phyloP scores from a whole-genome alignment of 2,888 invertebrate genomes.

The Tortrix viridana region DNA sequence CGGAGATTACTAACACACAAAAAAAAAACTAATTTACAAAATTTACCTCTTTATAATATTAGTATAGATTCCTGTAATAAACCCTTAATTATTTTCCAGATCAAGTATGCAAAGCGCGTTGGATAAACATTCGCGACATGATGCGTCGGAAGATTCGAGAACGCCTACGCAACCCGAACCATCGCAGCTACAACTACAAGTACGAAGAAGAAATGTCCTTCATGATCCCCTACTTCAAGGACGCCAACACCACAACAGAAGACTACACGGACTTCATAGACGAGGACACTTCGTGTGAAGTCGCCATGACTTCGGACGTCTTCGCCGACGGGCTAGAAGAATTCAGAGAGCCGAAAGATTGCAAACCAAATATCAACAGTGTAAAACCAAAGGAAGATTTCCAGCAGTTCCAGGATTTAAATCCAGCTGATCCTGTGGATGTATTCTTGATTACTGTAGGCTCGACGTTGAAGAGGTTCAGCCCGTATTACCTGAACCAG shows the following conservation, averaged over 20 bases:
- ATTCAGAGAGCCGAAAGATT: slow-evolving; percentile 44
- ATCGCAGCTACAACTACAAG: slow-evolving; percentile 64
- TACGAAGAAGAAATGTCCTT: slow-evolving; percentile 71
- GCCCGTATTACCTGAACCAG: slow-evolving; percentile 71
- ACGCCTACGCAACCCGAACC: slow-evolving; percentile 57
- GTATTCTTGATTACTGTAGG: slow-evolving; percentile 72
- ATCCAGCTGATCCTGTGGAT: slow-evolving; percentile 65
- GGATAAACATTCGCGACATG: slow-evolving; percentile 76
- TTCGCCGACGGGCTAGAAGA: slow-evolving; percentile 54
- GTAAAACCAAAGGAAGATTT: slow-evolving; percentile 45
- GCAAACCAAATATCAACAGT: slow-evolving; percentile 51
- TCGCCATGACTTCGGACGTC: slow-evolving; percentile 56
- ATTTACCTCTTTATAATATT: no score
- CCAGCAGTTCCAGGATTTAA: slow-evolving; percentile 56
- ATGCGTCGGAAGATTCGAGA: slow-evolving; percentile 68
- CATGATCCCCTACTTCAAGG: slow-evolving; percentile 67
- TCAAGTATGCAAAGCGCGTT: slow-evolving; percentile 66
- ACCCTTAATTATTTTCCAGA: slow-evolving; percentile 49
- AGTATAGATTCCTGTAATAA: no score
- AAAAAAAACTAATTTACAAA: no score
- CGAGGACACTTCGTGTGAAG: slow-evolving; percentile 51
- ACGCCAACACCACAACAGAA: slow-evolving; percentile 47
- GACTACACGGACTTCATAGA: slow-evolving; percentile 59
- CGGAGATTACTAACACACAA: no score
- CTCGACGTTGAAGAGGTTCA: slow-evolving; percentile 66